Evolutionary conservation across 1,140 invertebrate species (phyloP), one percentile per base, ranked within the genome.

Genomic region (Octopus sinensis): DNA sequence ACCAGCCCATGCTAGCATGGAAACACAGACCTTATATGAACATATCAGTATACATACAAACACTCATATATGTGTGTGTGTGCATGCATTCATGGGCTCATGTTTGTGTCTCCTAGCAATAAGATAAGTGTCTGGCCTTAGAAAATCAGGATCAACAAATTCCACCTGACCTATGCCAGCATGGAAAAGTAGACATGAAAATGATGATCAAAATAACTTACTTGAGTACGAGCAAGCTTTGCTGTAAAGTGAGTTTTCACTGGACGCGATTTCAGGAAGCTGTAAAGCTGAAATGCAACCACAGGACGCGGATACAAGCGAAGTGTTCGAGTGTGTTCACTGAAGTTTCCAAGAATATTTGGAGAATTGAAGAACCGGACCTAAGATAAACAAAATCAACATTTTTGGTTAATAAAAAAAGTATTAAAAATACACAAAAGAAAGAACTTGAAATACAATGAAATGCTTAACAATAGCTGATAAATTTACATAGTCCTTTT

Each of bases 251-350:
- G 92, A 10, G 96, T 95, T 7, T 95, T 94, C 17, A 90, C 88
- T 2, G 97, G 96, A 68, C 98, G 92, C 6, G 98, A 99, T 80
- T 97, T 93, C 0, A 99, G 92, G 88, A 99, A 99, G 84, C 97
- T 98, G 88, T 98, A 98, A 78, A 98, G 96, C 92, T 99, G 98
- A 88, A 99, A 98, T 9, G 98, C 97, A 10, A 99, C 98, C 12
- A 99, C 98, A 0, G 98, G 98, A 79, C 98, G 91, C 0, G 98
- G 98, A 91, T 99, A 99, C 0, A 99, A 92, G 7, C 98, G 93
- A 43, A 99, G 91, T 0, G 98, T 99, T 71, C 98, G 92, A 0
- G 98, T 99, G 90, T 99, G 98, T 88, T 99, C 98, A 76, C 95
- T 95, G 88, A 99, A 99, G 88, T 99, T 99, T 0, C 96, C 97